Evolutionary conservation across 2,113 vertebrate species (phyloP).

Genomic region (Engystomops pustulosus): DNA sequence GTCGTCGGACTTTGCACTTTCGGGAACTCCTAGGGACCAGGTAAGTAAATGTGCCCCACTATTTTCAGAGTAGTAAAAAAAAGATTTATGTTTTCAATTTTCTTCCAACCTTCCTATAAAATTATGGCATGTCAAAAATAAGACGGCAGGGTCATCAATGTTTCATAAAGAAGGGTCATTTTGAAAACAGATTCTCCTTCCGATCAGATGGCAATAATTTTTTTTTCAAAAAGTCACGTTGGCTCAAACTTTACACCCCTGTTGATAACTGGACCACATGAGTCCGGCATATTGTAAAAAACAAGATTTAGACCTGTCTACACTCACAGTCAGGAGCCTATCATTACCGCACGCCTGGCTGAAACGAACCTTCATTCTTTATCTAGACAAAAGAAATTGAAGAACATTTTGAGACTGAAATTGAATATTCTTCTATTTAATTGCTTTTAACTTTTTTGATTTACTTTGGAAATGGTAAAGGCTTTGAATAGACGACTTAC

Average conservation of each 20-base stretch:
- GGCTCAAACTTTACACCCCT: neutral
- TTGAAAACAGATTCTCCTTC: neutral
- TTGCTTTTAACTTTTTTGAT: conserved; percentile 24
- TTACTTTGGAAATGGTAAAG: conserved; percentile 6
- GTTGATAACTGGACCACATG: neutral
- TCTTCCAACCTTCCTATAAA: neutral
- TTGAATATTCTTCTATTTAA: conserved; percentile 19
- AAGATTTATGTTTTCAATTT: neutral
- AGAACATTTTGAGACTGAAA: neutral
- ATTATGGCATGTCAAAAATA: neutral
- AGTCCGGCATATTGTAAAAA: neutral
- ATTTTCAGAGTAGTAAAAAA: neutral
- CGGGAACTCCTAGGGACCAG: too few relatives aligned
- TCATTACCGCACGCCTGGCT: neutral
- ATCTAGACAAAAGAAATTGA: conserved; percentile 21
- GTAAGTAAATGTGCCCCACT: too few relatives aligned
- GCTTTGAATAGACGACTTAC: neutral
- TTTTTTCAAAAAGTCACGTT: neutral
- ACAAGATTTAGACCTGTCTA: conserved; percentile 4
- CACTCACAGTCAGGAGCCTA: neutral
- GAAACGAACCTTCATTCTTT: conserved; percentile 20
- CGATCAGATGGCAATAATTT: neutral
- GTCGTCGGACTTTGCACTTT: too few relatives aligned
- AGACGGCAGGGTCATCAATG: conserved; percentile 20
- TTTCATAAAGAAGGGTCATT: conserved; percentile 15